Conservation (phyloP, 1,140 invertebrate genomes). For the Ooceraea biroi region DNA sequence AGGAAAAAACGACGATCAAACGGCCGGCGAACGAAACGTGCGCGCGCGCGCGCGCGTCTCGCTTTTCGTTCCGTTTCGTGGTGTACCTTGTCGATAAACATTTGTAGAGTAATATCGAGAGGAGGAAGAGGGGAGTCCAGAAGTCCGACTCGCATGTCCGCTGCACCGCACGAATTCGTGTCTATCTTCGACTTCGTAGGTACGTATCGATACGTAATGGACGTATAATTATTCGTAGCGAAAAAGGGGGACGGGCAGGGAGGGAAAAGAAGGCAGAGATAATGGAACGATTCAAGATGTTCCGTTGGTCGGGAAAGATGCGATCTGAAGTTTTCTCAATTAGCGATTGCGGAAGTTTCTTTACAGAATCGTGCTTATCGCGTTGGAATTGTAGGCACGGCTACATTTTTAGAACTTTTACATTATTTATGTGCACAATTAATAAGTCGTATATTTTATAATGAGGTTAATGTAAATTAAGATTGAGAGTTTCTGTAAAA, state of each 20-base stretch:
- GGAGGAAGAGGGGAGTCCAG: background rate
- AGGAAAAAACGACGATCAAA: conserved; percentile 23
- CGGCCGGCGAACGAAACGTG: conserved; percentile 25
- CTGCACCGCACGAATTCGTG: conserved; percentile 53
- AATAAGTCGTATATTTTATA: background rate
- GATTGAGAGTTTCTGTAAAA: too few species aligned
- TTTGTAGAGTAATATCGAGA: background rate
- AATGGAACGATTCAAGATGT: conserved; percentile 9
- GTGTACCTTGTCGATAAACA: too few species aligned
- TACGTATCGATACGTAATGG: conserved; percentile 10
- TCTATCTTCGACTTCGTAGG: conserved; percentile 17
- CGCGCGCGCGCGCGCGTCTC: background rate
- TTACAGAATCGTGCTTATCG: background rate
- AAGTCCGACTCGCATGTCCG: conserved; percentile 29
- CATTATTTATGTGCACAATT: too few species aligned
- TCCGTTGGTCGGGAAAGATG: background rate
- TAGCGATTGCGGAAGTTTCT: background rate
- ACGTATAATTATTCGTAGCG: background rate
- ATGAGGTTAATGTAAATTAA: background rate
- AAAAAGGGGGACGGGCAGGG: background rate
- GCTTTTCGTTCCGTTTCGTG: background rate
- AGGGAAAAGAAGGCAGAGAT: background rate
- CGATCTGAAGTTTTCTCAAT: conserved; percentile 10
- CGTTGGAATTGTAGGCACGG: background rate
- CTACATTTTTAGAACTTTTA: too few species aligned